Base-by-base conservation (phyloP, 2,113 vertebrate genomes). In the Tenrec ecaudatus region DNA sequence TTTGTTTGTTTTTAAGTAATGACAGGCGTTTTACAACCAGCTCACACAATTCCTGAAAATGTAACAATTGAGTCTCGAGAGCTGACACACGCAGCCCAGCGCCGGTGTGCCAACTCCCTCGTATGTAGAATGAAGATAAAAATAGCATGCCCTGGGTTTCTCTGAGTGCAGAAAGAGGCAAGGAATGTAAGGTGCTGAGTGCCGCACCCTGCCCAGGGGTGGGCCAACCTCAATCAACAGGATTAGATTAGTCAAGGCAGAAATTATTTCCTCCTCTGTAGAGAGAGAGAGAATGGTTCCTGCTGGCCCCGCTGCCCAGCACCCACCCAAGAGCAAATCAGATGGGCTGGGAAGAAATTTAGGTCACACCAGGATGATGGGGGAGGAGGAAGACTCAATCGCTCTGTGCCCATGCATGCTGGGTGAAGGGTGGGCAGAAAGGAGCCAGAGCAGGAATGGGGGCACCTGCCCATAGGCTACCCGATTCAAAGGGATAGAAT, bases 1-100 rank as follows among this genome's bases (percentile, higher is more conserved):
- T 62, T 62, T 62, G 23, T 25, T 62, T 62, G 60, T 60, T 77
- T 60, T 58, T 79, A 78, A 62, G 22, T 62, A 62, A 62, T 12
- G 12, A 19, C n/a, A n/a, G 47, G 47, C 33, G 33, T 84, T 83
- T 83, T 82, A 85, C 79, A 78, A 87, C 53, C 8, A 57, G 82
- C 79, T 91, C 69, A 38, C 90, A 83, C 86, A 14, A 95, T 86
- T 96, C 96, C 95, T 95, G 93, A 96, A 96, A 95, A 90, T 85
- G 66, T 76, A 95, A 95, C 96, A 91, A 27, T 80, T 0, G 4
- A 62, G 84, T 95, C 91, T 92, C 75, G 6, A 0, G 58, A 69
- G 84, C 47, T 11, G 4, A 40, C 7, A 40, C 40, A 40, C 7
- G 60, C 12, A 47, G 86, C 94, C 76, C 83, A 68, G 57, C 66